Evolutionary conservation across 2,797 vertebrate species (phyloP), one percentile per base, ranked within the genome.

Genomic region (Streptopelia turtur): DNA sequence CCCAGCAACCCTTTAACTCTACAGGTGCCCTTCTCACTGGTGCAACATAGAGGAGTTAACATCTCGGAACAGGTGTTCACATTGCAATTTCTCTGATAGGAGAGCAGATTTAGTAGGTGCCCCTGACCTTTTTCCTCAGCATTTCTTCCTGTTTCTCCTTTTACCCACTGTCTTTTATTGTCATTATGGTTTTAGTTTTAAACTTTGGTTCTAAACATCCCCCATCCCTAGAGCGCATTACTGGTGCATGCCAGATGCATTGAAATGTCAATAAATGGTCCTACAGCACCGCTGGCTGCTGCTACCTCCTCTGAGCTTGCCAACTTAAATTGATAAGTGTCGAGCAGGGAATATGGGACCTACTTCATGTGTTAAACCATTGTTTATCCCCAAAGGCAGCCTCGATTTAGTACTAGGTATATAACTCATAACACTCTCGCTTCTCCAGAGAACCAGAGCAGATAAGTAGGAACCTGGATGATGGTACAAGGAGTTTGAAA

Each of bases 401-500:
- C 21, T 75, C 33, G 59, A 2, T 28, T 75, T 1, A 4, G 37
- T 49, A 56, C 14, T 28, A 25, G 13, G 17, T 56, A 30, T 35
- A 13, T 49, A 64, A 8, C 8, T 75, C 0, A 0, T 47, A 59
- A 43, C 4, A 14, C 21, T 64, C 49, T 10, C 0, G 0, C n/a
- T 76, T 65, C 31, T 77, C 31, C 41, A 23, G 52, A 50, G 16
- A 83, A 45, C 22, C 1, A 3, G 37, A 64, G 17, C 27, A 59
- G 6, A 43, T 4, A 61, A 43, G 10, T 4, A 43, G 76, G 23
- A 74, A n/a, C 11, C 3, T 39, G 21, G 20, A 30, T 50, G 45
- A 59, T 22, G 11, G 56, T 5, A 57, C 31, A 22, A 59, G 6
- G 5, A 6, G 3, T 43, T 75, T 83, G 33, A 77, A 77, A 74